Percentiles rank a stretch among this genome's conserved stretches.
Evolutionary conservation across 2,113 vertebrate species (phyloP).

Genomic region (Pseudonaja textilis): DNA sequence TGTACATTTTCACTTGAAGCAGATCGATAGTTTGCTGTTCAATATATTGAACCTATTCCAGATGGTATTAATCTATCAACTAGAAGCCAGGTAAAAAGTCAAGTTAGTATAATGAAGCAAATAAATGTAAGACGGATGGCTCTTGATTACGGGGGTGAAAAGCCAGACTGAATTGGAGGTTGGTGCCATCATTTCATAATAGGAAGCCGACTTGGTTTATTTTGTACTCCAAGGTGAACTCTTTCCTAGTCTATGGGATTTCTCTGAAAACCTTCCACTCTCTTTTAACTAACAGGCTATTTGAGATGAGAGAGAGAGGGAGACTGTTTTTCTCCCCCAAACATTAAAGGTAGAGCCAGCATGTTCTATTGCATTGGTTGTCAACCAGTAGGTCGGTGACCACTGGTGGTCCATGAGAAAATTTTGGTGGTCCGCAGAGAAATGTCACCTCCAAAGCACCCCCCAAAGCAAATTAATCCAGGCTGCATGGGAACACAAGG

Average conservation of each 20-base stretch:
- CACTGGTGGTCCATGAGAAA: no score
- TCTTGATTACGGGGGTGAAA: conserved; percentile 3
- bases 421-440: no score
- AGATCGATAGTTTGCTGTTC: background rate
- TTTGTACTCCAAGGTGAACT: background rate
- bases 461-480: no score
- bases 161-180: background rate
- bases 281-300: background rate
- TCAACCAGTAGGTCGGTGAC: no score
- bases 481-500: no score
- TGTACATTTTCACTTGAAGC: background rate
- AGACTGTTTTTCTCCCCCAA: no score
- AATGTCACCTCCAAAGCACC: no score
- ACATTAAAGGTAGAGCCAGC: no score
- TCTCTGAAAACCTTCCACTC: background rate
- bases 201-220: background rate
- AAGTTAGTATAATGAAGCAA: background rate
- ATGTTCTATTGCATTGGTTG: no score
- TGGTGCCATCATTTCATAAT: background rate
- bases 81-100: background rate
- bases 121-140: background rate
- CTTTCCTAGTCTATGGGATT: background rate
- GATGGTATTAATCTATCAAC: background rate
- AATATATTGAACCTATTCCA: background rate
- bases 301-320: no score